Evolutionary conservation across 2,113 vertebrate species (phyloP).

Genomic region (Pristiophorus japonicus): DNA sequence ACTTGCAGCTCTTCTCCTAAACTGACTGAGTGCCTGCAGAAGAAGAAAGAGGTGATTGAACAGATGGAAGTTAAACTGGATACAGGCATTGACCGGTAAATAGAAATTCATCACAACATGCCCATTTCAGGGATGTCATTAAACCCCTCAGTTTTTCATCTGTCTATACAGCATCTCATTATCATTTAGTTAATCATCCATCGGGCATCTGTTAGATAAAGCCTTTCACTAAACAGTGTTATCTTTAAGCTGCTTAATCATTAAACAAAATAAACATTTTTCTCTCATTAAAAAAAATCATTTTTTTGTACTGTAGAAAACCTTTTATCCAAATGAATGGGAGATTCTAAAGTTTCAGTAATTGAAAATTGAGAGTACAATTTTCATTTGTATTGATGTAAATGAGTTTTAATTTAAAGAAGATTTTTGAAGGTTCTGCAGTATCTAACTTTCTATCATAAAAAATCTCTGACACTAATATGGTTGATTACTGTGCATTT

Average conservation of each 20-base stretch:
- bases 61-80: slow-evolving; percentile 99
- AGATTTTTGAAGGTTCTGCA: background rate
- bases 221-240: slow-evolving; percentile 10
- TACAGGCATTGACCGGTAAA: slow-evolving; percentile 92
- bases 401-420: background rate
- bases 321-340: background rate
- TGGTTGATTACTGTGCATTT: background rate
- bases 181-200: background rate
- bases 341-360: background rate
- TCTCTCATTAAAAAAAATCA: slow-evolving; percentile 2
- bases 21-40: slow-evolving; percentile 93
- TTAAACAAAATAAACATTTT: background rate
- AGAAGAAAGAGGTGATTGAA: slow-evolving; percentile 98
- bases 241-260: slow-evolving; percentile 22
- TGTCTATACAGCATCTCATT: slow-evolving; percentile 20
- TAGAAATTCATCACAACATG: slow-evolving; percentile 39
- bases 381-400: background rate
- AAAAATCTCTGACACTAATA: background rate
- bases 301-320: background rate
- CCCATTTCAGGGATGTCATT: background rate
- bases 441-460: background rate
- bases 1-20: slow-evolving; percentile 84
- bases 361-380: background rate
- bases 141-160: slow-evolving; percentile 23
- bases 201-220: background rate